Evolutionary conservation across 2,888 invertebrate species (phyloP), one percentile per base, ranked within the genome.

Genomic region (Ornithoptera priamus): DNA sequence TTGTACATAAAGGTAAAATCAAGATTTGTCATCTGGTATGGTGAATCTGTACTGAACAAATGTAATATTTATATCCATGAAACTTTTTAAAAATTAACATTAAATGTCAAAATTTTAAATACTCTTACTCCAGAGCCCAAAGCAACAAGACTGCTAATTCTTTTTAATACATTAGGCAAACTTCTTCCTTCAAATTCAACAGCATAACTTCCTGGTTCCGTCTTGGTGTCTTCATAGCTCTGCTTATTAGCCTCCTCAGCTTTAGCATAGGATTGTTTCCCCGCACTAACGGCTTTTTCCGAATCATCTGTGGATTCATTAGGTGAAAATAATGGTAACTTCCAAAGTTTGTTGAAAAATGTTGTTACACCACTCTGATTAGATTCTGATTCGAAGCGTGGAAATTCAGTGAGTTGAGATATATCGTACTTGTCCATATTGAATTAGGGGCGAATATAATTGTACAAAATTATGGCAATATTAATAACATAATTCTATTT

Each of bases 81-180:
- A 24, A 30, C 68, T 70, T 24, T 63, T 10, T 18, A 53, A 63
- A 39, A 53, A 20, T 53, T 18, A 8, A 58, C 22, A 53, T 53
- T n/a, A n/a, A 53, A 18, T n/a, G 8, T 12, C n/a, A 59, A 22
- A 12, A 24, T 10, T 90, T 53, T 2, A 53, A 53, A 53, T n/a
- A 53, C 5, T 53, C 95, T 93, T 91, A 97, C 97, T 80, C 94
- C 95, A 78, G 95, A 96, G 78, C 96, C 96, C 67, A 96, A 87
- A n/a, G 97, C 97, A 61, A 98, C 93, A 65, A 98, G 94, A 85
- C 96, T 97, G 80, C 97, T 97, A 65, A 98, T 97, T 77, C 98
- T 94, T 80, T 95, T 96, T 24, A 98, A 90, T 72, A 98, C 97
- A 92, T 97, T 97, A 0, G 96, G 95, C 78, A 98, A 93, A 83